phyloP scores from a whole-genome alignment of 2,888 invertebrate genomes.

The Phyllotreta cruciferae region DNA sequence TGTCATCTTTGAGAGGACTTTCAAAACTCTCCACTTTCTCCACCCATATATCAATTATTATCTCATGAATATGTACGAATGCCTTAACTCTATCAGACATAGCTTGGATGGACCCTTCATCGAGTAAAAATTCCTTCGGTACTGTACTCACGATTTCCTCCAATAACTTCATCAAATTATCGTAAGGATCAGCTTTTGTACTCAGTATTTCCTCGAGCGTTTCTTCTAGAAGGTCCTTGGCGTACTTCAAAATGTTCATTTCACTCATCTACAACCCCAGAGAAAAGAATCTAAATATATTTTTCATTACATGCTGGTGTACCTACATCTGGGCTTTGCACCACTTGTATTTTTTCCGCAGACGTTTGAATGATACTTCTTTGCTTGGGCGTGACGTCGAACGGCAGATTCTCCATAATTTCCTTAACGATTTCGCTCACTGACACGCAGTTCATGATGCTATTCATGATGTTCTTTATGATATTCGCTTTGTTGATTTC shows the following conservation, averaged over 20 bases:
- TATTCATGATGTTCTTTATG: slow-evolving; percentile 45
- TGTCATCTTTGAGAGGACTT: slow-evolving; percentile 41
- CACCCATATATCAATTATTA: slow-evolving; percentile 37
- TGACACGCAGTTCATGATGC: slow-evolving; percentile 47
- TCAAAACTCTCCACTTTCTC: slow-evolving; percentile 41
- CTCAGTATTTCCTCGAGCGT: slow-evolving; percentile 46
- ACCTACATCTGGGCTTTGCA: slow-evolving; percentile 49
- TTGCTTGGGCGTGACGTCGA: slow-evolving; percentile 48
- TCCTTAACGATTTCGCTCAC: slow-evolving; percentile 50
- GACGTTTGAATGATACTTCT: slow-evolving; percentile 47
- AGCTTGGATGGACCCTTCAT: slow-evolving; percentile 36
- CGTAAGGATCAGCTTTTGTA: slow-evolving; percentile 42
- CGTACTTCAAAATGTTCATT: slow-evolving; percentile 41
- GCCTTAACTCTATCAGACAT: slow-evolving; percentile 40
- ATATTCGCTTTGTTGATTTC: slow-evolving; percentile 44
- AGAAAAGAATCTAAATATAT: not conserved
- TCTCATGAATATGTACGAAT: slow-evolving; percentile 4
- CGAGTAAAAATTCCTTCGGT: slow-evolving; percentile 43
- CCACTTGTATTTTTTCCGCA: slow-evolving; percentile 50
- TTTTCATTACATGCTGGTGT: not conserved
- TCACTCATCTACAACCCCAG: slow-evolving; percentile 42
- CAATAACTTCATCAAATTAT: slow-evolving; percentile 47
- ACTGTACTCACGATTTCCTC: slow-evolving; percentile 47
- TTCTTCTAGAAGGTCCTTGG: slow-evolving; percentile 47
- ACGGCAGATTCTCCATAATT: slow-evolving; percentile 48